Conservation (phyloP, 1,140 invertebrate species). For the Drosophila lacteicornis region DNA sequence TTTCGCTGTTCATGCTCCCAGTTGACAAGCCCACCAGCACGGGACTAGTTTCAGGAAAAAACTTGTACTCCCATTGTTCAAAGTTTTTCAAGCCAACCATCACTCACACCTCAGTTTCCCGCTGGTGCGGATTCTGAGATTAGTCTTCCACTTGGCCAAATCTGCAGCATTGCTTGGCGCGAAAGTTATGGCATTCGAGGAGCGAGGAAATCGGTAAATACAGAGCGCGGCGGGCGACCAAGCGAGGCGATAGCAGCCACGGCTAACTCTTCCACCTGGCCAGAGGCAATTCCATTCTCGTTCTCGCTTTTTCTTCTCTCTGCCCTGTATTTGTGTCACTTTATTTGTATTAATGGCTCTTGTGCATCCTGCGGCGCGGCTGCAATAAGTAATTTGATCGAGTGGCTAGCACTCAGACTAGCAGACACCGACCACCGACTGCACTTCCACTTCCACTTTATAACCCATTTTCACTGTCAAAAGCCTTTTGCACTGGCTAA, state of each 20-base stretch:
- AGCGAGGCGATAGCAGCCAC: slow-evolving; percentile 34
- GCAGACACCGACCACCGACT: background rate
- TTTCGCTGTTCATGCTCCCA: slow-evolving; percentile 66
- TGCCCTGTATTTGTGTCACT: slow-evolving; percentile 66
- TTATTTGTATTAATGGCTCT: slow-evolving; percentile 81
- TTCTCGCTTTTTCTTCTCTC: slow-evolving; percentile 2
- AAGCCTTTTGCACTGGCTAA: slow-evolving; percentile 53
- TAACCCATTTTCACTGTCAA: slow-evolving; percentile 4
- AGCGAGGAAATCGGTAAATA: background rate
- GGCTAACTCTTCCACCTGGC: slow-evolving; percentile 52
- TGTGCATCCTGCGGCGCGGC: slow-evolving; percentile 73
- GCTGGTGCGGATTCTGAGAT: slow-evolving; percentile 69
- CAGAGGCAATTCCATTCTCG: slow-evolving; percentile 34
- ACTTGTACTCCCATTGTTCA: slow-evolving; percentile 74
- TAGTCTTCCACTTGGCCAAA: slow-evolving; percentile 82
- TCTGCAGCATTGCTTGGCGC: slow-evolving; percentile 61
- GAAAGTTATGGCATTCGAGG: slow-evolving; percentile 67
- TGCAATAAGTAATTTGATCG: slow-evolving; percentile 81
- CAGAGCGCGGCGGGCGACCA: slow-evolving; percentile 36
- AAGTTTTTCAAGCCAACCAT: slow-evolving; percentile 57
- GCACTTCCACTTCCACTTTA: slow-evolving; percentile 7
- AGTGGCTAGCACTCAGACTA: slow-evolving; percentile 39
- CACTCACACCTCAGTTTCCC: slow-evolving; percentile 35
- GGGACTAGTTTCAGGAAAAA: slow-evolving; percentile 60
- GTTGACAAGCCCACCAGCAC: slow-evolving; percentile 72